Percentiles rank a stretch among this genome's conserved stretches.
phyloP scores from a whole-genome alignment of 2,113 vertebrate species.

The Prolemur simus region DNA sequence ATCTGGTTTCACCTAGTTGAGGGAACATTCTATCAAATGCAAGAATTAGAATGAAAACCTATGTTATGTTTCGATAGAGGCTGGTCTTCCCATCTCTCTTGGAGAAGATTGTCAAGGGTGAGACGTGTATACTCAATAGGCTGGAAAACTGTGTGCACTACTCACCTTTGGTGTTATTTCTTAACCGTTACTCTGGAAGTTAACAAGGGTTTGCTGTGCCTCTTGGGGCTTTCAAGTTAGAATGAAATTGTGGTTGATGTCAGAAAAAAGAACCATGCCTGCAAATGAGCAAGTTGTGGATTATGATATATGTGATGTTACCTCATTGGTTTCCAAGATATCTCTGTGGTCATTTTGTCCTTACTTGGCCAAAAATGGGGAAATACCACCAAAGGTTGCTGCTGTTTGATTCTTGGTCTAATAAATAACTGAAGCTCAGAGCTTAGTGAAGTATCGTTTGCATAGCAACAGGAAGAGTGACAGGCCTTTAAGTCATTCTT shows the following conservation, averaged over 20 bases:
- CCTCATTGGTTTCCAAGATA: background rate
- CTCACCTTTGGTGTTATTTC: background rate
- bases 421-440: too few species aligned
- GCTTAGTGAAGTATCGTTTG: background rate
- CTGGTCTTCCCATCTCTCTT: background rate
- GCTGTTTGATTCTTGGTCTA: background rate
- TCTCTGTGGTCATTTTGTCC: background rate
- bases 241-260: background rate
- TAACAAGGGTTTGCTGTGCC: background rate
- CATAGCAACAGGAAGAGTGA: background rate
- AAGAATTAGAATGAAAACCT: background rate
- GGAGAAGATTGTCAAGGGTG: background rate
- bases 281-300: background rate
- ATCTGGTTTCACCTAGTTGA: background rate
- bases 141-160: background rate
- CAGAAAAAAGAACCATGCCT: background rate
- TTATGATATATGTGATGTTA: background rate
- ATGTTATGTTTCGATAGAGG: background rate
- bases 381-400: background rate
- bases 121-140: rapidly evolving
- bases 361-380: background rate
- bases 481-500: background rate
- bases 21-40: background rate
- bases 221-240: background rate
- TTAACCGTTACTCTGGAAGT: background rate